A percentile compares a stretch with the other conserved stretches of the same genome.
Evolutionary conservation across 2,888 invertebrate species (phyloP).

Genomic region (Euzophera pinguis): DNA sequence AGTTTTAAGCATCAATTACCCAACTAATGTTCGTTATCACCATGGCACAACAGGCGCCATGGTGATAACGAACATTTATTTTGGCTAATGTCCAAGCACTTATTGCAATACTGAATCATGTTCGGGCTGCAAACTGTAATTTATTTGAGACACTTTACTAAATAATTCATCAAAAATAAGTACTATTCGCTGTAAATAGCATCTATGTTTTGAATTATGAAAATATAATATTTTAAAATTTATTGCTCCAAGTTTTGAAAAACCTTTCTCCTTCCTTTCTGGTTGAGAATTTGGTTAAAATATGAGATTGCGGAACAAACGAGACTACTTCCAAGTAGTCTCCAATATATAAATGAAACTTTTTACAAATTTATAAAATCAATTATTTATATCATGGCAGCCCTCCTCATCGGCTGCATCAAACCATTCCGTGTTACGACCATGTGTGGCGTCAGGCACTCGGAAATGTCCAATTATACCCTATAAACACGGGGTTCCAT

Average conservation of each 20-base stretch:
- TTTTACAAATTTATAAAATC: background rate
- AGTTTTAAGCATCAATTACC: background rate
- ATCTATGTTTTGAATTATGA: too few relatives aligned
- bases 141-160: too few relatives aligned
- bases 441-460: slow-evolving; percentile 33
- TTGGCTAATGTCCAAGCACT: background rate
- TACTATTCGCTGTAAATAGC: too few relatives aligned
- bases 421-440: slow-evolving; percentile 34
- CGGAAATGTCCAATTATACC: slow-evolving; percentile 40
- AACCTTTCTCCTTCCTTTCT: too few relatives aligned
- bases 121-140: background rate
- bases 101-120: background rate
- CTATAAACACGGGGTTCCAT: slow-evolving; percentile 25
- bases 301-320: too few relatives aligned
- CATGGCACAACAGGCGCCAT: too few relatives aligned
- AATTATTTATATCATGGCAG: background rate
- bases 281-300: too few relatives aligned
- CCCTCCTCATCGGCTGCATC: slow-evolving; percentile 17
- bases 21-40: background rate
- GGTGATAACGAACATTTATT: background rate
- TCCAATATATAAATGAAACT: too few relatives aligned
- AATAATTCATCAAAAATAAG: too few relatives aligned
- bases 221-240: too few relatives aligned
- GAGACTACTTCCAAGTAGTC: too few relatives aligned
- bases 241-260: too few relatives aligned